Base-by-base conservation (phyloP, 37 sponge, comb jelly and placozoan genomes). In the Geodia barretti region DNA sequence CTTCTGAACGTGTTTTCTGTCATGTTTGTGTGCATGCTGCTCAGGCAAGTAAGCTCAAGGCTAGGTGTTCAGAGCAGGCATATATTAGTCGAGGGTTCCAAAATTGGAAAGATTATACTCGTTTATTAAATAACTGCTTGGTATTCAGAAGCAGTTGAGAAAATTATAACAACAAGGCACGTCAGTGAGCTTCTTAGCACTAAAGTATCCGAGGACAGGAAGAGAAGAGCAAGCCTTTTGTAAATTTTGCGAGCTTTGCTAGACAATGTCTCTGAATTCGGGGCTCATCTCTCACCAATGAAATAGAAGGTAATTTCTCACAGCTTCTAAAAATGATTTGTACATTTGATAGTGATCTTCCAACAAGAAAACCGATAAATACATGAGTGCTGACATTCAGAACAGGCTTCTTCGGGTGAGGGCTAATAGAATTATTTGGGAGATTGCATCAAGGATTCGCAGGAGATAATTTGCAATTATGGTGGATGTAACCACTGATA, bases 401-500 rank as follows among this genome's bases (percentile, higher is more conserved):
- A 89, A 89, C 73, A 84, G 73, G 39, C 77, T 89, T 28, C 59
- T 83, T 2, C 47, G 66, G 40, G 60, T 89, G 47, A 89, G 71
- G 89, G 77, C 89, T 24, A n/a, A n/a, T n/a, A n/a, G n/a, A n/a
- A n/a, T n/a, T n/a, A n/a, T n/a, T n/a, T n/a, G n/a, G n/a, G n/a
- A n/a, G n/a, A n/a, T n/a, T n/a, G n/a, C n/a, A n/a, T n/a, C n/a
- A n/a, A n/a, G n/a, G n/a, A n/a, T n/a, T n/a, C n/a, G n/a, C n/a
- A n/a, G n/a, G n/a, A n/a, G n/a, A n/a, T n/a, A n/a, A n/a, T n/a
- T 66, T 61, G 63, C 82, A 31, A 62, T 90, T n/a, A 85, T 86
- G 79, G n/a, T 54, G 1, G 86, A 82, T 82, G 84, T 81, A 59
- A 65, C 72, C 3, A 90, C 91, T 37, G 86, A 90, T 75, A 9